A percentile compares a stretch with the other conserved stretches of the same genome.
These are phyloP conservation scores for Nudaria mundana DNA, from an alignment of 2,888 invertebrate species.

Conservation along the genomic window DNA sequence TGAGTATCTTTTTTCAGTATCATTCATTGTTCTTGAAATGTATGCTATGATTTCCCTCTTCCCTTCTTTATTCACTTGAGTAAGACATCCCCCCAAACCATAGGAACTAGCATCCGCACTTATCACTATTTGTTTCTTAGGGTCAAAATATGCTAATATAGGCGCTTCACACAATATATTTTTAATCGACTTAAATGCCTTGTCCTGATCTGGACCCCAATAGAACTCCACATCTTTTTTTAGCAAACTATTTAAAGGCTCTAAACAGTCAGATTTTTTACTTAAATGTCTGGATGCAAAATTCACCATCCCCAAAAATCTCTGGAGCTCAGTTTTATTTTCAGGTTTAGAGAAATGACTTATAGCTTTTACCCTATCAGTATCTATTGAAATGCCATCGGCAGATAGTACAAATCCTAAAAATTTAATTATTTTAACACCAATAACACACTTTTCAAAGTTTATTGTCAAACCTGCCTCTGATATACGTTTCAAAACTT, in stretches of 20 bases:
- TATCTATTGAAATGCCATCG: background rate
- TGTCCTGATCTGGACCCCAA: background rate
- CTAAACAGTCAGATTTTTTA: background rate
- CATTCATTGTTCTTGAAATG: background rate
- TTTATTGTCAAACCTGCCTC: background rate
- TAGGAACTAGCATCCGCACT: background rate
- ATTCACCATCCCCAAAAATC: background rate
- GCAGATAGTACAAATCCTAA: background rate
- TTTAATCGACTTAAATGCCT: background rate
- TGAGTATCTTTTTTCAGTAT: background rate
- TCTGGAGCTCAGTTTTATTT: background rate
- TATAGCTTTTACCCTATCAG: background rate
- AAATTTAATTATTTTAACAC: background rate
- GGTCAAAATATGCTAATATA: background rate
- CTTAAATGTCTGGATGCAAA: background rate
- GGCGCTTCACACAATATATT: background rate
- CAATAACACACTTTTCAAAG: background rate
- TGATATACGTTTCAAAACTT: background rate
- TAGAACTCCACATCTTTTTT: background rate
- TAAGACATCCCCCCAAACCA: background rate
- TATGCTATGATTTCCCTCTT: background rate
- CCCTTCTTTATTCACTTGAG: background rate
- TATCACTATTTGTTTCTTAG: background rate
- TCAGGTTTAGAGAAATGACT: background rate
- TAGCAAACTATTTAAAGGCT: background rate